A percentile compares a stretch with the other conserved stretches of the same genome.
phyloP scores from a whole-genome alignment of 2,888 invertebrate species.

The Hemicrepidius hirtus region DNA sequence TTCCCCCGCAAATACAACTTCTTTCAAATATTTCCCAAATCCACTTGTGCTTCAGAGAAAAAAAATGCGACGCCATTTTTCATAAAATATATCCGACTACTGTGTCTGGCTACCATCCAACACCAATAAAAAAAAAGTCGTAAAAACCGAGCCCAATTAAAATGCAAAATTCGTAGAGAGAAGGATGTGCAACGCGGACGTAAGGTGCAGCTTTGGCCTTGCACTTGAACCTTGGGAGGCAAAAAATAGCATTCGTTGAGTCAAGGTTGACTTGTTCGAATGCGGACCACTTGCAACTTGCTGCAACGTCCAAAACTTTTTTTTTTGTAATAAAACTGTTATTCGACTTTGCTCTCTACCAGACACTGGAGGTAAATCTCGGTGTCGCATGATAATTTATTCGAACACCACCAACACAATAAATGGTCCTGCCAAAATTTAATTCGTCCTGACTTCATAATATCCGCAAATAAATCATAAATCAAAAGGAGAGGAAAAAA shows the following conservation, averaged over 20 bases:
- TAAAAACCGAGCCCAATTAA: slow-evolving; percentile 33
- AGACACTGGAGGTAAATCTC: slow-evolving; percentile 1
- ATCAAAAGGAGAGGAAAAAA: slow-evolving; percentile 5
- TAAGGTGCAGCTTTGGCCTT: slow-evolving; percentile 63
- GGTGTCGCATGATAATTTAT: slow-evolving; percentile 32
- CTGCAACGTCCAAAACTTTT: slow-evolving; percentile 45
- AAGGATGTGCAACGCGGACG: slow-evolving; percentile 50
- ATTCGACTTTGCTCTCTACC: slow-evolving; percentile 51
- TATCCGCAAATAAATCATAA: slow-evolving; percentile 35
- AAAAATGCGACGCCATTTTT: no score
- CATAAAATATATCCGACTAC: no score
- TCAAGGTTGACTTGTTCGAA: slow-evolving; percentile 61
- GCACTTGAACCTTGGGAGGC: slow-evolving; percentile 66
- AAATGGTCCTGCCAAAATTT: slow-evolving; percentile 24
- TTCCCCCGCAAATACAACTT: no score
- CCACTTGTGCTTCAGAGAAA: no score
- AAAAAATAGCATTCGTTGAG: slow-evolving; percentile 56
- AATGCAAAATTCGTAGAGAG: slow-evolving; percentile 40
- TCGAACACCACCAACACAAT: slow-evolving; percentile 21
- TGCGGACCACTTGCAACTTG: slow-evolving; percentile 59
- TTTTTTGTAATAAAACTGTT: slow-evolving; percentile 60
- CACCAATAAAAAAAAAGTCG: slow-evolving; percentile 6
- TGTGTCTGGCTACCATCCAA: slow-evolving; percentile 2
- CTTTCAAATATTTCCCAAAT: no score
- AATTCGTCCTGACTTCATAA: background rate